phyloP scores from a whole-genome alignment of 2,113 vertebrate species.

The Tyrannus savana region DNA sequence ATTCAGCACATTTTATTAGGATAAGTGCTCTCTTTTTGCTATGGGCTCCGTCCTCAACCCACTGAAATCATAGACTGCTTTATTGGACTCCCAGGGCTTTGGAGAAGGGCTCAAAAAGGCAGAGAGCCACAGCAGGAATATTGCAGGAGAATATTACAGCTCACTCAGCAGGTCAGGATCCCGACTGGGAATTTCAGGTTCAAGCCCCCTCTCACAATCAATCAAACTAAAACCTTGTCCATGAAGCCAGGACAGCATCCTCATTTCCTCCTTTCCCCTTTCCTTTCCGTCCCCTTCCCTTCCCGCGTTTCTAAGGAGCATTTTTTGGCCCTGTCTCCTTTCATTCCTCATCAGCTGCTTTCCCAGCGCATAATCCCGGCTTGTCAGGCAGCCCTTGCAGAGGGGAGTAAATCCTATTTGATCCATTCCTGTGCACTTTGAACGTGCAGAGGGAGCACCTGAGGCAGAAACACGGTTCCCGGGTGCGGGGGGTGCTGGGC shows the following conservation, averaged over 20 bases:
- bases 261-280: not conserved
- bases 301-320: not conserved
- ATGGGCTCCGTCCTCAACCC: accelerated
- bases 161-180: too few species aligned
- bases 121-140: accelerated
- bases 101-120: not conserved
- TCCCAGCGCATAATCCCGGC: not conserved
- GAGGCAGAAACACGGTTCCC: not conserved
- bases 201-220: not conserved
- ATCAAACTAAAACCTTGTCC: not conserved
- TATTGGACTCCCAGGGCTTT: not conserved
- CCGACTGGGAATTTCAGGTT: not conserved
- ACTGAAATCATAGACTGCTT: accelerated
- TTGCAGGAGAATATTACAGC: not conserved
- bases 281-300: not conserved
- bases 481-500: not conserved
- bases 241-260: accelerated
- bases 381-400: not conserved
- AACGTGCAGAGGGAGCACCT: not conserved
- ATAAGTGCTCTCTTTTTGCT: not conserved
- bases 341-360: not conserved
- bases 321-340: not conserved
- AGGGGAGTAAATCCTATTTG: not conserved
- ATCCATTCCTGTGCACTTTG: not conserved
- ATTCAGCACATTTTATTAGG: not conserved